A percentile compares a stretch with the other conserved stretches of the same genome.
These are phyloP conservation scores for Endotricha flammealis DNA, from an alignment of 2,888 invertebrate genomes.

Conservation along the genomic window DNA sequence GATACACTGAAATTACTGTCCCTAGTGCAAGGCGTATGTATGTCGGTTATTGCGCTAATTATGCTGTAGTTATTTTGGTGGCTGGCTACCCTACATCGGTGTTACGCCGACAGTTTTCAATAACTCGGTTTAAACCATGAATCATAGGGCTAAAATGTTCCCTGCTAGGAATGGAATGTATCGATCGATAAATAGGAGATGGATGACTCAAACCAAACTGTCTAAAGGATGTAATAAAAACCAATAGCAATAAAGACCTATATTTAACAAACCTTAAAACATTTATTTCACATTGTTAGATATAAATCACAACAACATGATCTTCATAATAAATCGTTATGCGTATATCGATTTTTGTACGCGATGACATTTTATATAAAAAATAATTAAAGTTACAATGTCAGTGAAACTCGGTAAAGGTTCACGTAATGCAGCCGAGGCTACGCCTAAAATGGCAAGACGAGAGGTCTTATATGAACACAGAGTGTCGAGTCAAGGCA, in stretches of 20 bases:
- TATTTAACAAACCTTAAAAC: constrained; percentile 4
- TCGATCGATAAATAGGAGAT: no score
- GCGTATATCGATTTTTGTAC: constrained; percentile 80
- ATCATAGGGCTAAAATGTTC: background rate
- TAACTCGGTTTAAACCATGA: background rate
- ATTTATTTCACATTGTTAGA: constrained; percentile 46
- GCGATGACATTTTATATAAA: constrained; percentile 79
- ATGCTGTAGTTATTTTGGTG: constrained; percentile 51
- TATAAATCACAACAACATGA: constrained; percentile 81
- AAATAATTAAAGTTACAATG: constrained; percentile 39
- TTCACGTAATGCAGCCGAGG: constrained; percentile 61
- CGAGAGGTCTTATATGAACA: constrained; percentile 58
- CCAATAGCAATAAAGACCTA: constrained; percentile 3
- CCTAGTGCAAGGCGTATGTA: background rate
- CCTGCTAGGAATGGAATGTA: constrained; percentile 1
- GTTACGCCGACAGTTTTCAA: constrained; percentile 11
- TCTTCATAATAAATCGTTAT: constrained; percentile 83
- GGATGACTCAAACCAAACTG: background rate
- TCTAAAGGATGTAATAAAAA: constrained; percentile 1
- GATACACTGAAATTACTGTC: no score
- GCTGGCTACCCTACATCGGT: constrained; percentile 33
- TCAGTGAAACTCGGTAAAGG: constrained; percentile 68
- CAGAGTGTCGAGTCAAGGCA: constrained; percentile 65
- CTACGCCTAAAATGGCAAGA: constrained; percentile 65
- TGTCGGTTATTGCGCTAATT: constrained; percentile 23